Evolutionary conservation across 2,888 invertebrate genomes (phyloP), one percentile per base, ranked within the genome.

Genomic region (Lithodes maja): DNA sequence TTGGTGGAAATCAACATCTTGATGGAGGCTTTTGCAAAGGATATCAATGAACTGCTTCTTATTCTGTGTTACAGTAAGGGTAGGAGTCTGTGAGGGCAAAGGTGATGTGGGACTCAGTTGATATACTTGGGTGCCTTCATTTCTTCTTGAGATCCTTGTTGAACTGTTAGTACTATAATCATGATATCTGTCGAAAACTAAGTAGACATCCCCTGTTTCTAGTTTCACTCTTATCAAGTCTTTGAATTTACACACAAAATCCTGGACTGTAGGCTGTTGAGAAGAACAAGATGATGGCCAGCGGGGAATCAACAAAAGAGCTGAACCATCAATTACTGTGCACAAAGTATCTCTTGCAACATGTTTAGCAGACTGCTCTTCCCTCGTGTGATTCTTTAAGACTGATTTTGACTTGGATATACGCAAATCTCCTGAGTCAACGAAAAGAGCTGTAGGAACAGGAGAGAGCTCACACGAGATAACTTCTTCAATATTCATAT

Each of bases 61-160:
- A 79, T 79, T 79, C 78, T 78, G 54, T 79, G 54, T 79, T 83
- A 83, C 83, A 71, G 71, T 83, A 69, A 83, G 83, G 71, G 69
- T 52, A 83, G 71, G 83, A 83, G 68, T 83, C 71, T 83, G 83
- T 83, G 83, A 83, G 49, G 83, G 83, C 69, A 83, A 83, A 83
- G 12, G 69, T 12, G 79, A 79, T 54, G 53, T 79, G 79, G 79
- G 55, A 79, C 83, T 83, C 83, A 83, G 54, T 17, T 74, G 71
- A 83, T 74, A 83, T 9, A 83, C 75, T 83, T 53, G 52, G 83
- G 33, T 71, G 83, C 74, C 74, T 83, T 83, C 53, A 74, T 52
- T 50, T 53, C 74, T 74, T 83, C 83, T 83, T 83, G 50, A 83
- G 83, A 83, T 68, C 83, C 83, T 83, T 83, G 83, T 83, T 69